Conservation (phyloP, 2,113 vertebrate species). For the Marmota monax region DNA sequence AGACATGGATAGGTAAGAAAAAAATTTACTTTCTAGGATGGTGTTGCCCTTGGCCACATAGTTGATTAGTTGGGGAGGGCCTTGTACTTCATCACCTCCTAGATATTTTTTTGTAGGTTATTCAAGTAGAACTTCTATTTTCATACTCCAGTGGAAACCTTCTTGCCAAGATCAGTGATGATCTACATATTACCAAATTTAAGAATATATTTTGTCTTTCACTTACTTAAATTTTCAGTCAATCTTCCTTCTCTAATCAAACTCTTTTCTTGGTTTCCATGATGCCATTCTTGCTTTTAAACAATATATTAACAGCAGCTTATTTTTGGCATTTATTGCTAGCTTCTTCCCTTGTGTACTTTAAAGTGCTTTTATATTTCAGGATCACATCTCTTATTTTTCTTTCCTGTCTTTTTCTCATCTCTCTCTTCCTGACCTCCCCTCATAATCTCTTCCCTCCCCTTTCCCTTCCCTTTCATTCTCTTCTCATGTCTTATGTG, state of each 20-base stretch:
- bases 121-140: not conserved
- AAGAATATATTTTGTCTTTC: not conserved
- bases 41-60: too few relatives aligned
- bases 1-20: too few relatives aligned
- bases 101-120: too few relatives aligned
- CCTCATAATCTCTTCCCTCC: not conserved
- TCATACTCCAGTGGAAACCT: not conserved
- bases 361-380: not conserved
- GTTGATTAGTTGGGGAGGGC: too few relatives aligned
- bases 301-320: too few relatives aligned
- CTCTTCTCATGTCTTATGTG: not conserved
- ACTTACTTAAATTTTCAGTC: not conserved
- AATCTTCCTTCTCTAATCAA: not conserved
- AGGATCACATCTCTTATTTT: not conserved
- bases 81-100: too few relatives aligned
- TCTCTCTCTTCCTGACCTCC: not conserved
- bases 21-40: too few relatives aligned
- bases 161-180: not conserved
- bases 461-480: not conserved
- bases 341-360: too few relatives aligned
- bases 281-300: too few relatives aligned
- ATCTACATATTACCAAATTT: not conserved
- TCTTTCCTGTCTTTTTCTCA: not conserved
- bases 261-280: not conserved
- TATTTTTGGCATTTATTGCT: too few relatives aligned